Percentiles rank a stretch among this genome's conserved stretches.
Conservation (phyloP, 2,888 invertebrate genomes). For the Patella ulyssiponensis region DNA sequence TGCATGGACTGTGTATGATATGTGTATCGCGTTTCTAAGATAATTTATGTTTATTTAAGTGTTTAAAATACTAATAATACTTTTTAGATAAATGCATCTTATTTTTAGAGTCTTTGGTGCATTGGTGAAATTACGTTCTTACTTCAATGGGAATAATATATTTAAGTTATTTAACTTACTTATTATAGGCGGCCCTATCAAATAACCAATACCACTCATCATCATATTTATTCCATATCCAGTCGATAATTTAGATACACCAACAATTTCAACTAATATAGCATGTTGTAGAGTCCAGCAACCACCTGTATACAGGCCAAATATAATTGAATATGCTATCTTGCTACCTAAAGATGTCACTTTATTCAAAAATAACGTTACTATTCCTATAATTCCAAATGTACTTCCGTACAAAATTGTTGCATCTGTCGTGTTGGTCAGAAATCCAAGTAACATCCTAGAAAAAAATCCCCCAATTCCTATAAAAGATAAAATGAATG, state of each 20-base stretch:
- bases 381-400: background rate
- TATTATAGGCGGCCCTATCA: background rate
- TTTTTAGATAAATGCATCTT: no score
- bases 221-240: background rate
- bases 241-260: background rate
- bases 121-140: no score
- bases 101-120: no score
- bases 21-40: no score
- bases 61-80: no score
- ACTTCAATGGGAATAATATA: no score
- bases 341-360: background rate
- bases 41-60: no score
- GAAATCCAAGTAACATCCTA: background rate
- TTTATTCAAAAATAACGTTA: background rate
- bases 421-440: background rate
- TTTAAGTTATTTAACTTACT: background rate
- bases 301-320: slow-evolving; percentile 5
- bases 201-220: background rate
- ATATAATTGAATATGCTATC: background rate
- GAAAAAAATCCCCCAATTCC: background rate
- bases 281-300: background rate
- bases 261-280: background rate
- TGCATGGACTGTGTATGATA: no score
- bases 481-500: background rate
- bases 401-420: background rate